Base-by-base conservation (phyloP, 2,888 invertebrate species). In the Hesperia comma region DNA sequence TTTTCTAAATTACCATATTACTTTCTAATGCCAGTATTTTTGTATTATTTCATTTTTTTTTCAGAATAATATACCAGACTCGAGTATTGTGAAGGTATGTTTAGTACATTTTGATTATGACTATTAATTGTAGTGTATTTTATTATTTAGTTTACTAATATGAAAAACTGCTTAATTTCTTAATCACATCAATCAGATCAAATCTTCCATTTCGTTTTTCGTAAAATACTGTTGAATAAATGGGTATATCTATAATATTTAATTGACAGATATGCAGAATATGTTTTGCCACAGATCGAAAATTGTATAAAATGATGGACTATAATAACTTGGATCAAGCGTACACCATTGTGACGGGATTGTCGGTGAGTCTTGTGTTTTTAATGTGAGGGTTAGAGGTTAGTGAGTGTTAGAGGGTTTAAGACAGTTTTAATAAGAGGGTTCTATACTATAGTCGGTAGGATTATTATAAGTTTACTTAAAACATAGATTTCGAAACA, bases 221-320 rank as follows among this genome's bases (percentile, higher is more conserved):
- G 5, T 4, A 26, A 5, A 26, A 26, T 4, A 26, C 26, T 5
- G 26, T 5, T 26, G 26, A 26, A 5, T 26, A 49, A 49, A 15
- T 49, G 19, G 7, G 10, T 7, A 19, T 32, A 1, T 14, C 0
- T n/a, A n/a, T n/a, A n/a, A n/a, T 26, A 46, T 46, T 46, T 46
- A 7, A 41, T 51, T 51, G 19, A n/a, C 74, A 89, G 88, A 85
- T 82, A 0, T 92, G 92, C 75, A 72, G 90, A 32, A 84, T 89
- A 43, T 92, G 92, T 43, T 72, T 92, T 0, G 79, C 72, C 0
- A 78, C 77, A 68, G 83, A 84, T 15, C 69, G 69, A 0, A 86
- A 81, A 43, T 17, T 92, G 41, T 75, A 78, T 15, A 72, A 84
- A 0, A 80, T 91, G 12, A 77, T 69, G 6, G 79, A 78, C 2